Conservation (phyloP, 92 coral and sea anemone genomes). For the Montipora capitata region DNA sequence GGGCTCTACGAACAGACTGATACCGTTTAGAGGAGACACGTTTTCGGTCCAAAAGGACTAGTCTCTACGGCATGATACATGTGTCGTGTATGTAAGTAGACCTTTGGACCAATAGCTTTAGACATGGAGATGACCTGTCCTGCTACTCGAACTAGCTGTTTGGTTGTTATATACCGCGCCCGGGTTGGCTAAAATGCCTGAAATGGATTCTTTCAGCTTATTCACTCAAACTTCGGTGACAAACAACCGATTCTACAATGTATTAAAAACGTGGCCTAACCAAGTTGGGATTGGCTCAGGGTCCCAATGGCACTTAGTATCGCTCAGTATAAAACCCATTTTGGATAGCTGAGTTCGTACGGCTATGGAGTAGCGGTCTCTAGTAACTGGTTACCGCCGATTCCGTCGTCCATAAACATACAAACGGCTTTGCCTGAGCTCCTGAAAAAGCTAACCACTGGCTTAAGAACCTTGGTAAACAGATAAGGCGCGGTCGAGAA, state of each 20-base stretch:
- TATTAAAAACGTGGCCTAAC: no score
- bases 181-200: conserved; percentile 12
- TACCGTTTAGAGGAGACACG: conserved; percentile 54
- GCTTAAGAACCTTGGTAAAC: background rate
- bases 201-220: conserved; percentile 42
- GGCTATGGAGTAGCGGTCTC: no score
- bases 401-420: no score
- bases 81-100: conserved; percentile 59
- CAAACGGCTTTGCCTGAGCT: no score
- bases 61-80: conserved; percentile 63
- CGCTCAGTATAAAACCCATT: no score
- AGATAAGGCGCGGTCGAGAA: background rate
- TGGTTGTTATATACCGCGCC: conserved; percentile 39
- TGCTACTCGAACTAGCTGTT: conserved; percentile 53
- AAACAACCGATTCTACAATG: no score
- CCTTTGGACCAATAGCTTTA: background rate
- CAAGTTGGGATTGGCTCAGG: no score
- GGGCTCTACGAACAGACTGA: conserved; percentile 31
- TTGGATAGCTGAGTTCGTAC: no score
- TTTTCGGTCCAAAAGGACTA: conserved; percentile 33
- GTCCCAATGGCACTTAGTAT: no score
- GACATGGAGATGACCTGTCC: conserved; percentile 38
- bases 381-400: no score
- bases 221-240: conserved; percentile 21
- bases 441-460: background rate